Base-by-base conservation (phyloP, 2,888 invertebrate species). In the Pandemis cinnamomeana region DNA sequence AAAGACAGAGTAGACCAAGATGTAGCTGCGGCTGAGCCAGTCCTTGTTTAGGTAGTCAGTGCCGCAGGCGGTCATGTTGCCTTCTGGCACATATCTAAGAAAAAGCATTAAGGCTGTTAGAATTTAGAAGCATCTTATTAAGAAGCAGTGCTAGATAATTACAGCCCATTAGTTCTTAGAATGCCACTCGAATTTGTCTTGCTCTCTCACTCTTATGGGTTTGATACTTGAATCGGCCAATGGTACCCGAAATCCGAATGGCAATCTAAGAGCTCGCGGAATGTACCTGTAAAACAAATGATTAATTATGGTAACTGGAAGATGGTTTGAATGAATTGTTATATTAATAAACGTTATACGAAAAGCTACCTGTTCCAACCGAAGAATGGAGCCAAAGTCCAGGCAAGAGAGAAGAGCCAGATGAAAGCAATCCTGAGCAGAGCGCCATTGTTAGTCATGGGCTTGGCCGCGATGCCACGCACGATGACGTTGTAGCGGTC, bases 401-500 rank as follows among this genome's bases (percentile, higher is more conserved):
- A 97, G 55, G 93, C 89, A 67, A 95, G 84, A 4, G 96, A 95
- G 90, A 96, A 96, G 0, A 92, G 73, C 97, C 97, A 98, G 72
- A 97, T 95, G 62, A 95, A 89, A 6, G 96, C 84, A 79, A 97
- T 96, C 84, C 96, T 95, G 53, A 96, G 83, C 77, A 97, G 88
- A 11, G 97, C 96, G 73, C 96, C 95, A 80, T 96, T 96, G 80
- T 95, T 96, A 71, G 96, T 96, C 93, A 97, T 93, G 55, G 97
- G 97, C 81, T 96, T 95, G 13, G 96, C 97, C 62, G 97, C 95
- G 80, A 98, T 92, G 75, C 97, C 96, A 88, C 97, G 97, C 46
- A 97, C 97, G 85, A 98, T 98, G 75, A 98, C 97, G 86, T 97
- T 97, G 95, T 97, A 98, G 80, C 98, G 95, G 87, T 98, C 98